Evolutionary conservation across 2,113 vertebrate species (phyloP).

Genomic region (Peromyscus leucopus): DNA sequence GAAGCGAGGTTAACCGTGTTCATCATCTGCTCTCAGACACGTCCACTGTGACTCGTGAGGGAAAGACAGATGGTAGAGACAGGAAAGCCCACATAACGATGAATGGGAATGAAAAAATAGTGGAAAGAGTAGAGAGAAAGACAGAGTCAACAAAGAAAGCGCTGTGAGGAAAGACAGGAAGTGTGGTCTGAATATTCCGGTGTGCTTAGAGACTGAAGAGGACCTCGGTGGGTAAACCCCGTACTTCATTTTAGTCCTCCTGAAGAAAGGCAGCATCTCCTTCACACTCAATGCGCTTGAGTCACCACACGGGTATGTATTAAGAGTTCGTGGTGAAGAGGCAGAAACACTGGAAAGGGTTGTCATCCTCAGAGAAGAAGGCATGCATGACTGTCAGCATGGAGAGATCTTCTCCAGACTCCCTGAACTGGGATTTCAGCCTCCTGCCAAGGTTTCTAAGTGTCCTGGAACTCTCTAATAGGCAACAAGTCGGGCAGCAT

Average conservation of each 20-base stretch:
- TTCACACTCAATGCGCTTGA: background rate
- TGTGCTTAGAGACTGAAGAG: background rate
- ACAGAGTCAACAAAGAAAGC: background rate
- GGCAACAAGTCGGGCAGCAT: background rate
- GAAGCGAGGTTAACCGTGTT: background rate
- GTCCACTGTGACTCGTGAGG: background rate
- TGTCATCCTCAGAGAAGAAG: background rate
- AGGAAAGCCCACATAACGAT: background rate
- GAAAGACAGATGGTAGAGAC: background rate
- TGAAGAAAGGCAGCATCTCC: background rate
- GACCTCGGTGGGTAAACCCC: background rate
- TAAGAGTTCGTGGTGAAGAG: background rate
- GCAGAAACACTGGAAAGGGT: background rate
- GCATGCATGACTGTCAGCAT: background rate
- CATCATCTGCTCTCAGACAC: background rate
- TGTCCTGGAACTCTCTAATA: background rate
- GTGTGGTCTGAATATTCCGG: fast-evolving
- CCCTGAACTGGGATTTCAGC: background rate
- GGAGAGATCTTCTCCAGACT: background rate
- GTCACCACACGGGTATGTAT: fast-evolving
- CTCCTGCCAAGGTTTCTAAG: background rate
- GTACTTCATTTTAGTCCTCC: background rate
- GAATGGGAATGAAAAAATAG: background rate
- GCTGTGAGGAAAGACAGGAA: background rate
- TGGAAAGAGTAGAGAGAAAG: background rate